phyloP scores from a whole-genome alignment of 2,797 vertebrate genomes.

The Squalus acanthias region DNA sequence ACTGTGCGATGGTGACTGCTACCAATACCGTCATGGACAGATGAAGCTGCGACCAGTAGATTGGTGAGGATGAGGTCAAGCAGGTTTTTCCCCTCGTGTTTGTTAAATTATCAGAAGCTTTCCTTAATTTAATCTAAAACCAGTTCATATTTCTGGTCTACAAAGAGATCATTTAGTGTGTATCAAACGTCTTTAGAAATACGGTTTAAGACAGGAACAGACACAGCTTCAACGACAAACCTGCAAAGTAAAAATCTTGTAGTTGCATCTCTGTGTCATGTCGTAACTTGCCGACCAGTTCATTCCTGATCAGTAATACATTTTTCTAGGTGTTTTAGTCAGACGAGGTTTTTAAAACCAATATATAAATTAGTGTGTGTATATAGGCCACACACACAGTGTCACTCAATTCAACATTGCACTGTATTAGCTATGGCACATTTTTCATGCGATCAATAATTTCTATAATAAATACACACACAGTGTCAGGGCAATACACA shows the following conservation, averaged over 20 bases:
- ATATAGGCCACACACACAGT: background rate
- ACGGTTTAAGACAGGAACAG: background rate
- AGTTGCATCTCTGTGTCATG: background rate
- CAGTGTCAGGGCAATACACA: background rate
- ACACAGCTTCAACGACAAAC: background rate
- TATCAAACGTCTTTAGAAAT: background rate
- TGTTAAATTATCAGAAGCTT: background rate
- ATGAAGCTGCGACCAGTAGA: no score
- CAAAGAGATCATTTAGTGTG: background rate
- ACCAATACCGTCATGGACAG: no score
- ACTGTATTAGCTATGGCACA: background rate
- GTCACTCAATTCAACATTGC: background rate
- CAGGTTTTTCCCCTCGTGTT: no score
- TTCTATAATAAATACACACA: background rate
- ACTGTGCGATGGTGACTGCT: no score
- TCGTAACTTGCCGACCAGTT: background rate
- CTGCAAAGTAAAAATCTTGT: background rate
- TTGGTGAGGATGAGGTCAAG: no score
- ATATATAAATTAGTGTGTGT: background rate
- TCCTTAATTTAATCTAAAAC: background rate
- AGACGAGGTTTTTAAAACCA: background rate
- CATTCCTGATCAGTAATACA: conserved; percentile 1
- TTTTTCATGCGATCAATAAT: background rate
- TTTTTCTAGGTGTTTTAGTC: background rate
- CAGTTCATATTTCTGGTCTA: background rate